Evolutionary conservation across 2,113 vertebrate genomes (phyloP), one percentile per base, ranked within the genome.

Genomic region (Gavia stellata): DNA sequence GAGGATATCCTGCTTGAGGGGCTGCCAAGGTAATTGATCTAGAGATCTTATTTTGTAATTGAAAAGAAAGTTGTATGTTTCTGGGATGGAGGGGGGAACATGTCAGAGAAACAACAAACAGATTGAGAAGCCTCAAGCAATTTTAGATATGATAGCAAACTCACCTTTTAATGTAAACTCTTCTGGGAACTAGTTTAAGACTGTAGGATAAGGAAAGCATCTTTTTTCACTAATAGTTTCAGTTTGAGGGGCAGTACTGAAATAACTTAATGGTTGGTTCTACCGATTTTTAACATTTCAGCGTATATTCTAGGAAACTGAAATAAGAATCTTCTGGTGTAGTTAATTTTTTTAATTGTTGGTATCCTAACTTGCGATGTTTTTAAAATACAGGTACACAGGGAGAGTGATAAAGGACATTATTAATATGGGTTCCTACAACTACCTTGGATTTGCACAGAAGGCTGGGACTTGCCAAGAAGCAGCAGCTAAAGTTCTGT

Each of bases 341-440:
- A 49, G 29, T 33, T 73, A 45, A 20, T n/a, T 72, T 63, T 12
- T 71, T 47, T 4, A 50, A 31, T 65, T 82, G 17, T 63, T 12
- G 0, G 4, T 88, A 26, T 80, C 31, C 80, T 96, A 94, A 96
- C 31, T 34, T 87, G 18, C 56, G 50, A 12, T 97, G 33, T 67
- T 97, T 44, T 97, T 97, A 61, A 89, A 96, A 95, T 84, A 66
- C 97, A 99, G 99, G 90, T 98, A 99, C 93, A 99, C 99, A 2
- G 99, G 99, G 61, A 98, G 96, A 96, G 97, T 99, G 90, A 98
- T 99, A 96, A 99, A 99, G 95, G 98, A 95, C 59, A 98, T 99
- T 85, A 99, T 99, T 97, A 99, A 99, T 91, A 99, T 99, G 99
- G 99, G 99, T 70, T 99, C 99, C 7, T 99, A 99, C 97, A 99